Conservation (phyloP, 2,113 vertebrate species). For the Cranoglanis bouderius region DNA sequence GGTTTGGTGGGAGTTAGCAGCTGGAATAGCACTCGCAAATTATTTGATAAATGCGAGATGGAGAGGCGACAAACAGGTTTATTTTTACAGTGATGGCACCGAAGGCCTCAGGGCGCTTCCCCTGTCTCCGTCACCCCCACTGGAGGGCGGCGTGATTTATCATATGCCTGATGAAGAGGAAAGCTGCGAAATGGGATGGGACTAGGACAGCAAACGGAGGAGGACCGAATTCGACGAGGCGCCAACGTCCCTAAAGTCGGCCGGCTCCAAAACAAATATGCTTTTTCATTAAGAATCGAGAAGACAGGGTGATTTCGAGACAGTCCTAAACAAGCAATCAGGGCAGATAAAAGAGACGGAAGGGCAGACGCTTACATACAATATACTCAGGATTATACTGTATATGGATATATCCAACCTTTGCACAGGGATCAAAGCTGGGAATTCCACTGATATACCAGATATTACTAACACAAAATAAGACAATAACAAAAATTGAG, state of each 20-base stretch:
- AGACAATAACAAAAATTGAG: conserved; percentile 5
- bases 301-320: conserved; percentile 31
- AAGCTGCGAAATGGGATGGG: conserved; percentile 61
- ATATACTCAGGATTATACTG: not conserved
- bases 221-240: conserved; percentile 49
- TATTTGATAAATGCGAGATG: conserved; percentile 85
- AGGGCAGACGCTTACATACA: not conserved
- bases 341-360: conserved; percentile 18
- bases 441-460: conserved; percentile 19
- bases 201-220: conserved; percentile 61
- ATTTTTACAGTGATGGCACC: conserved; percentile 79
- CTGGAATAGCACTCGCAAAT: conserved; percentile 81
- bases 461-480: not conserved
- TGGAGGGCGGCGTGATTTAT: conserved; percentile 78
- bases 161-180: conserved; percentile 69
- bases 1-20: conserved; percentile 79
- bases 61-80: conserved; percentile 83
- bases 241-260: conserved; percentile 37
- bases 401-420: conserved; percentile 16
- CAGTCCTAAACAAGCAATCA: conserved; percentile 39
- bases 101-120: conserved; percentile 78
- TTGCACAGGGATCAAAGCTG: not conserved
- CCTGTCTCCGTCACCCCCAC: conserved; percentile 53
- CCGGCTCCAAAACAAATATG: conserved; percentile 47
- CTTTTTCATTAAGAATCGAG: conserved; percentile 45